Percentiles rank a stretch among this genome's conserved stretches.
Evolutionary conservation across 2,797 vertebrate species (phyloP).

Genomic region (Phrynocephalus guinanensis): DNA sequence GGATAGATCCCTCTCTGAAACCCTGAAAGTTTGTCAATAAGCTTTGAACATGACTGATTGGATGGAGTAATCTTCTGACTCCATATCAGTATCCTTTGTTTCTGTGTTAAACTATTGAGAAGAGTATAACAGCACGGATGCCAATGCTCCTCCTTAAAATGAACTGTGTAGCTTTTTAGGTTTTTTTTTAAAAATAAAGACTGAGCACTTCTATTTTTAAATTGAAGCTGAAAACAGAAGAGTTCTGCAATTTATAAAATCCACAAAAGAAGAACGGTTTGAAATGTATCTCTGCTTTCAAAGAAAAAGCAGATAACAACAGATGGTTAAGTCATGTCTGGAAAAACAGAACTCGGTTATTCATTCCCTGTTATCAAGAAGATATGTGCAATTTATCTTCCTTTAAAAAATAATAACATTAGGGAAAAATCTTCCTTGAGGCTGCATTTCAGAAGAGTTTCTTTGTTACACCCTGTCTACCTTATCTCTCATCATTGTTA

Average conservation of each 20-base stretch:
- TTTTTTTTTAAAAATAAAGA: conserved; percentile 25
- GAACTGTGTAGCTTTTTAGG: not conserved
- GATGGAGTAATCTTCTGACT: not conserved
- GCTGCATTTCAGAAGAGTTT: conserved; percentile 13
- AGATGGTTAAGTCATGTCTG: not conserved
- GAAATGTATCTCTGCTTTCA: not conserved
- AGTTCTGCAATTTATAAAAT: not conserved
- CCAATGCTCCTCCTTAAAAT: conserved; percentile 23
- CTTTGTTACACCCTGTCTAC: not conserved
- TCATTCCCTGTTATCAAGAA: conserved; percentile 2
- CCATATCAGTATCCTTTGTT: not conserved
- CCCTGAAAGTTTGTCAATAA: not conserved
- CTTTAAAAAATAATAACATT: not conserved
- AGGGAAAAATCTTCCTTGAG: conserved; percentile 4
- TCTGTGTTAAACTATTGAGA: conserved; percentile 1
- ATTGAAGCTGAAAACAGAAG: not conserved
- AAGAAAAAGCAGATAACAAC: not conserved
- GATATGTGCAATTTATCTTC: conserved; percentile 7
- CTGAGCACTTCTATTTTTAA: not conserved
- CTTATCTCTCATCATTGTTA: not conserved
- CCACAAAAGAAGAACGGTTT: not conserved
- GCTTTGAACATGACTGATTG: not conserved
- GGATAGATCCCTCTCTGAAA: not conserved
- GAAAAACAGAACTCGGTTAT: not conserved
- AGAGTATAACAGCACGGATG: not conserved